Conservation (phyloP, 1,140 invertebrate genomes). For the Drosophila biarmipes region DNA sequence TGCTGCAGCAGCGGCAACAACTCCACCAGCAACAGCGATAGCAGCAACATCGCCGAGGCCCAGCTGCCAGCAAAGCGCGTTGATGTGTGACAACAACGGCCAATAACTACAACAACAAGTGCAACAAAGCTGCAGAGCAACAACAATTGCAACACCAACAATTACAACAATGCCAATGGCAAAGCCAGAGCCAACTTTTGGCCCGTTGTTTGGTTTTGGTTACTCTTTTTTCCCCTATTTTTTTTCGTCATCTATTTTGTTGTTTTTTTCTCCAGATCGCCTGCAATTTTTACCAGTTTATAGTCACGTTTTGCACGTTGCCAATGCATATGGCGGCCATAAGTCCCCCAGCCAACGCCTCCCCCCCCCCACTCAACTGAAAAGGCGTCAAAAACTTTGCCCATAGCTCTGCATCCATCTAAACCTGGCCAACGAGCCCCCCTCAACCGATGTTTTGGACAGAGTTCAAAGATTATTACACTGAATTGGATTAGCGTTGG, state of each 20-base stretch:
- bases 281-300: slow-evolving; percentile 70
- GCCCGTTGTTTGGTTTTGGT: slow-evolving; percentile 41
- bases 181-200: slow-evolving; percentile 69
- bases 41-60: slow-evolving; percentile 28
- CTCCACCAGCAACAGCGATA: slow-evolving; percentile 12
- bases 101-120: slow-evolving; percentile 66
- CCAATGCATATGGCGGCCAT: slow-evolving; percentile 52
- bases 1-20: slow-evolving; percentile 39
- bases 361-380: slow-evolving; percentile 1
- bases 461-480: slow-evolving; percentile 56
- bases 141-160: slow-evolving; percentile 9
- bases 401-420: slow-evolving; percentile 15
- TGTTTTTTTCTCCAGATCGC: slow-evolving; percentile 24
- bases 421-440: not conserved
- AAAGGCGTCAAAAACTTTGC: slow-evolving; percentile 58
- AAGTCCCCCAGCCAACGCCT: slow-evolving; percentile 20
- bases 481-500: slow-evolving; percentile 55
- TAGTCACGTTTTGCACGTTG: slow-evolving; percentile 64
- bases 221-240: slow-evolving; percentile 18
- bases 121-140: slow-evolving; percentile 26
- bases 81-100: slow-evolving; percentile 78
- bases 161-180: slow-evolving; percentile 55
- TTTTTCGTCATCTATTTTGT: slow-evolving; percentile 11
- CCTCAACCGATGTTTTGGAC: slow-evolving; percentile 28
- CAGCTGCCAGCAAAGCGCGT: slow-evolving; percentile 59